Evolutionary conservation across 2,888 invertebrate species (phyloP).

Genomic region (Apeira syringaria): DNA sequence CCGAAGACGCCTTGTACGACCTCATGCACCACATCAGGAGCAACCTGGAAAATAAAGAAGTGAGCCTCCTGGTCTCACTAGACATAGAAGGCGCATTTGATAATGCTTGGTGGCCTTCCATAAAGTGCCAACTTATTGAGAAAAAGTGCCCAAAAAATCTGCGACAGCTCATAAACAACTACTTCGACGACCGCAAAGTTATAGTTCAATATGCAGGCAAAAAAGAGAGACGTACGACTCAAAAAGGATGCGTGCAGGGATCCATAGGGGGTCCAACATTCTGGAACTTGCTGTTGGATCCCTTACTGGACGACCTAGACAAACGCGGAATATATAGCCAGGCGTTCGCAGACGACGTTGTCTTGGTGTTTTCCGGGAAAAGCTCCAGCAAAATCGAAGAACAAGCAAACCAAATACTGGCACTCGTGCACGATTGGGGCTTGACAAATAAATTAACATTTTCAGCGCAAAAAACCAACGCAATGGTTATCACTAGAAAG

Average conservation of each 20-base stretch:
- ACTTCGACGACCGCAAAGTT: background rate
- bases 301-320: too few species aligned
- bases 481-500: background rate
- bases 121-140: too few species aligned
- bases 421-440: background rate
- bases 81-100: background rate
- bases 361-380: too few species aligned
- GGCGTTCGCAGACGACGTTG: too few species aligned
- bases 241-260: too few species aligned
- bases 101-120: background rate
- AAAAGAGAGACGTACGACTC: too few species aligned
- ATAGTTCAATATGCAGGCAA: too few species aligned
- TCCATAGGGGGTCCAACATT: too few species aligned
- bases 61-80: background rate
- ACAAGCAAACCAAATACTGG: background rate
- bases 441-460: background rate
- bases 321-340: too few species aligned
- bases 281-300: too few species aligned
- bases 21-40: too few species aligned
- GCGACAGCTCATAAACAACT: background rate
- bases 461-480: background rate
- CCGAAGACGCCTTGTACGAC: background rate
- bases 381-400: background rate
- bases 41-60: background rate
- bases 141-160: too few species aligned